phyloP scores from a whole-genome alignment of 2,888 invertebrate species.

The Agrotis clavis region DNA sequence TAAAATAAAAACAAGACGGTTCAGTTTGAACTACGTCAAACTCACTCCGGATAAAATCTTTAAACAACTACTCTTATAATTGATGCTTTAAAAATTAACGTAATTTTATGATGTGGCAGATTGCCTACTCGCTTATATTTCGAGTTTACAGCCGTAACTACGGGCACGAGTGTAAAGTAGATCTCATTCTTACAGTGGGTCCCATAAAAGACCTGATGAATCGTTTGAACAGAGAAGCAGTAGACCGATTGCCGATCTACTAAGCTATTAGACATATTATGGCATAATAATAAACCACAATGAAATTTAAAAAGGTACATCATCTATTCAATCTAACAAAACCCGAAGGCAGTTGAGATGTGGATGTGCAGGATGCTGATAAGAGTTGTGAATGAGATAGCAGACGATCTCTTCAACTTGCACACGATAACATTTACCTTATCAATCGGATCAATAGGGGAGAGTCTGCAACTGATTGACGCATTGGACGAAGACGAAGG shows the following conservation, averaged over 20 bases:
- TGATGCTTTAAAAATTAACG: constrained; percentile 60
- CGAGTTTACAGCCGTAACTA: constrained; percentile 79
- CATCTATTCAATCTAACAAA: constrained; percentile 47
- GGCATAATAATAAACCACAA: constrained; percentile 52
- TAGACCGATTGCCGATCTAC: constrained; percentile 54
- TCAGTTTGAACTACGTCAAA: constrained; percentile 64
- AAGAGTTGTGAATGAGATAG: constrained; percentile 79
- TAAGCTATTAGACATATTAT: constrained; percentile 42
- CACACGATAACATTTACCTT: constrained; percentile 82
- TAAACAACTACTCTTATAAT: constrained; percentile 46
- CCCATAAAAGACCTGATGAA: constrained; percentile 79
- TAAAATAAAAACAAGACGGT: constrained; percentile 7
- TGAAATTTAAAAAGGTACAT: constrained; percentile 56
- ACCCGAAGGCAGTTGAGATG: constrained; percentile 72
- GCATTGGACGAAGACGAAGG: constrained; percentile 83
- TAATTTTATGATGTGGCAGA: constrained; percentile 85
- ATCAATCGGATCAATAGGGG: constrained; percentile 81
- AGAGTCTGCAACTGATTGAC: constrained; percentile 83
- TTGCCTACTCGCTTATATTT: constrained; percentile 87
- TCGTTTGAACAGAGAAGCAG: constrained; percentile 72
- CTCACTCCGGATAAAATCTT: constrained; percentile 50
- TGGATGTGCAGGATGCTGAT: constrained; percentile 85
- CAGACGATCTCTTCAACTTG: constrained; percentile 81
- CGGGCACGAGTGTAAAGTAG: constrained; percentile 86
- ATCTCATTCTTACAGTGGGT: constrained; percentile 84